phyloP scores from a whole-genome alignment of 92 coral and sea anemone genomes.

The Epizoanthus ramosus region DNA sequence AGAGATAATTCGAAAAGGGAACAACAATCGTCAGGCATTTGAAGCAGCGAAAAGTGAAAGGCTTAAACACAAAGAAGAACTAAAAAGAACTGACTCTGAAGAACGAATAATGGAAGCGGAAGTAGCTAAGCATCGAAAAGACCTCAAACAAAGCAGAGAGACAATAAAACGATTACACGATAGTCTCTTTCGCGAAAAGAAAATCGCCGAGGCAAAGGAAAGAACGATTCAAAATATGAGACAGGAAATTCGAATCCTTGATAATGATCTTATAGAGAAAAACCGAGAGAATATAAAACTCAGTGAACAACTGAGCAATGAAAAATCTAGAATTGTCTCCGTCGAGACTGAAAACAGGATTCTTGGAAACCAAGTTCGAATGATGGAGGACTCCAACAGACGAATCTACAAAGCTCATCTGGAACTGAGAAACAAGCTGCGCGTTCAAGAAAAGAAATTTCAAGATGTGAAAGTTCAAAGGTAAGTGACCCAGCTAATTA shows the following conservation, averaged over 20 bases:
- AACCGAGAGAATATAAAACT: conserved; percentile 45
- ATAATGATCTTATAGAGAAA: conserved; percentile 56
- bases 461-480: conserved; percentile 66
- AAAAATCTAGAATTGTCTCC: conserved; percentile 53
- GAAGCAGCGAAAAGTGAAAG: background rate
- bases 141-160: conserved; percentile 60
- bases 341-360: conserved; percentile 74
- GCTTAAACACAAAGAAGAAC: background rate
- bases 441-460: conserved; percentile 61
- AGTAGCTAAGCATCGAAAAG: background rate
- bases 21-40: background rate
- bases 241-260: conserved; percentile 61
- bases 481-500: background rate
- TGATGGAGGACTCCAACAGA: conserved; percentile 81
- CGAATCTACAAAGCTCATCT: conserved; percentile 63
- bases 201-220: conserved; percentile 61
- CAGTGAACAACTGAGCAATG: conserved; percentile 50
- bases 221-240: conserved; percentile 64
- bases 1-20: conserved; percentile 1
- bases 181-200: conserved; percentile 60
- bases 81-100: background rate
- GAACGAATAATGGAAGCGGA: conserved; percentile 6
- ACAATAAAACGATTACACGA: conserved; percentile 52
- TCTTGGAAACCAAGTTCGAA: conserved; percentile 69
- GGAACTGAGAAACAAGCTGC: conserved; percentile 70